Conservation (phyloP, 2,113 vertebrate genomes). For the Pelobates fuscus region DNA sequence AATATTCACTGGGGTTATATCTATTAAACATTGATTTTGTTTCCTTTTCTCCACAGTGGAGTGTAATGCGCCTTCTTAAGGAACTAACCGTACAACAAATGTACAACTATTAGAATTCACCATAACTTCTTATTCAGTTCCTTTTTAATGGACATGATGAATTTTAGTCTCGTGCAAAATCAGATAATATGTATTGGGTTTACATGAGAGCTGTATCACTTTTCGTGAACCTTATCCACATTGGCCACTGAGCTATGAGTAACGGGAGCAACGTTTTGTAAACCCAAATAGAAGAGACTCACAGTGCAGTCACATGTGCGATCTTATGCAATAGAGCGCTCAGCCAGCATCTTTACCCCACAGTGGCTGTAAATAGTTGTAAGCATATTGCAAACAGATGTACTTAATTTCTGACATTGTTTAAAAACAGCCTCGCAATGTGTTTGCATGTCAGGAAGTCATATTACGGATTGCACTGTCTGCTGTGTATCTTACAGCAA, state of each 20-base stretch:
- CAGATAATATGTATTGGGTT: too few species aligned
- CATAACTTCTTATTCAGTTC: too few species aligned
- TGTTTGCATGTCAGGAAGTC: slow-evolving; percentile 46
- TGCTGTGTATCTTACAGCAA: slow-evolving; percentile 6
- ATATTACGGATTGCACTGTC: slow-evolving; percentile 33
- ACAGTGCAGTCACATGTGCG: slow-evolving; percentile 9
- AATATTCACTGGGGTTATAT: too few species aligned
- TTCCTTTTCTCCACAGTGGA: too few species aligned
- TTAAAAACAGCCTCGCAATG: slow-evolving; percentile 37
- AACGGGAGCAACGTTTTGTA: slow-evolving; percentile 18
- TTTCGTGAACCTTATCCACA: slow-evolving; percentile 15
- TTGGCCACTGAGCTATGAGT: slow-evolving; percentile 19
- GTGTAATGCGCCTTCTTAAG: too few species aligned
- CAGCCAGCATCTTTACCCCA: slow-evolving; percentile 16
- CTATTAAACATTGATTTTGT: too few species aligned
- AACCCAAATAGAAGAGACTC: slow-evolving; percentile 32
- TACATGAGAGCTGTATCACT: too few species aligned
- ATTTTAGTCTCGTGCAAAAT: too few species aligned
- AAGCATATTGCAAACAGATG: slow-evolving; percentile 49
- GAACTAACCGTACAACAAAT: too few species aligned
- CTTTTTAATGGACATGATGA: too few species aligned
- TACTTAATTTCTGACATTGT: slow-evolving; percentile 30
- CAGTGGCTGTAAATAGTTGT: slow-evolving; percentile 48
- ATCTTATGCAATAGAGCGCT: slow-evolving; percentile 21
- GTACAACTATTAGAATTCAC: too few species aligned